A percentile compares a stretch with the other conserved stretches of the same genome.
phyloP scores from a whole-genome alignment of 2,113 vertebrate genomes.

The Zootoca vivipara region DNA sequence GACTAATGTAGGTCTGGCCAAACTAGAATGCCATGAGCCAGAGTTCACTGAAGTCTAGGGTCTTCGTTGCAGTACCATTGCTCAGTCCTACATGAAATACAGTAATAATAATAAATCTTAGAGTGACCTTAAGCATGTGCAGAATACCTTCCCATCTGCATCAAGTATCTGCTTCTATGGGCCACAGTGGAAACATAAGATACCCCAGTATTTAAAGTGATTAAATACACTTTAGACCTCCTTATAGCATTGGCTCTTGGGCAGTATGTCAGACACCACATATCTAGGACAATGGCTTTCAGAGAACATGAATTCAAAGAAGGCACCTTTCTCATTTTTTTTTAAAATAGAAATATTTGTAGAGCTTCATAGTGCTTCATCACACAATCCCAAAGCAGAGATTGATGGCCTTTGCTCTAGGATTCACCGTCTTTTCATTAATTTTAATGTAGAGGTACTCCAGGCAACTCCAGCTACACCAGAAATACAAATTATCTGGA shows the following conservation, averaged over 20 bases:
- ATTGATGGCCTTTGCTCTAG: not conserved
- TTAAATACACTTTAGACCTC: not conserved
- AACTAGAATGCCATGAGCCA: not conserved
- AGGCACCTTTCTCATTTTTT: not conserved
- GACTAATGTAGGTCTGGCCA: too few species aligned
- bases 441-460: not conserved
- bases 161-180: not conserved
- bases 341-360: not conserved
- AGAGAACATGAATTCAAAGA: not conserved
- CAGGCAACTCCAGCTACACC: too few species aligned
- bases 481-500: not conserved
- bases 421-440: conserved; percentile 12
- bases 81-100: too few species aligned
- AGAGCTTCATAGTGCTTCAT: conserved; percentile 19
- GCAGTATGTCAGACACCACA: not conserved
- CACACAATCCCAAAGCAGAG: not conserved
- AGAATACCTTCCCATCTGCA: not conserved
- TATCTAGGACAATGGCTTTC: not conserved
- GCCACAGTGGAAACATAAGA: not conserved
- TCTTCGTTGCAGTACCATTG: not conserved
- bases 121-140: not conserved
- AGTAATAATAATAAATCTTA: not conserved
- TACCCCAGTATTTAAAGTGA: not conserved
- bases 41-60: not conserved
- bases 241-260: not conserved